phyloP scores from a whole-genome alignment of 2,113 vertebrate genomes.

The Epinephelus fuscoguttatus region DNA sequence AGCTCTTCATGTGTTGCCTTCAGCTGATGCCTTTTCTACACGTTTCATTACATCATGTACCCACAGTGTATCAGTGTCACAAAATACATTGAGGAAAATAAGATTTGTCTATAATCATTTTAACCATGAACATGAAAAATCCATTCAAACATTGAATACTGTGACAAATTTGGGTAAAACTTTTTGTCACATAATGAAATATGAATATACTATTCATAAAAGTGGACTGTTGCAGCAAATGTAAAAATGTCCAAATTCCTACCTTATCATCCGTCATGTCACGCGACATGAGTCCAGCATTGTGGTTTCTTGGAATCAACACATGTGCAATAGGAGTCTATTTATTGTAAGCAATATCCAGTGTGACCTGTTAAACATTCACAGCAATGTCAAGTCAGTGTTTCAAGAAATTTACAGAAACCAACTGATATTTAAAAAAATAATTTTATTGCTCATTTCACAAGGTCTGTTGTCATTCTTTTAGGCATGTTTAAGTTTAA shows the following conservation, averaged over 20 bases:
- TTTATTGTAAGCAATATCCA: neutral
- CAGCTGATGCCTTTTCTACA: neutral
- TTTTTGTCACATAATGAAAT: neutral
- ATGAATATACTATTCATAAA: neutral
- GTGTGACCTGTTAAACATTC: neutral
- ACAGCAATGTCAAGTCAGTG: neutral
- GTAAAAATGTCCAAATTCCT: neutral
- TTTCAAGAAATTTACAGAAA: neutral
- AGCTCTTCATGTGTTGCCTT: neutral
- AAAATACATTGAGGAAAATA: neutral
- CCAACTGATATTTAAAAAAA: neutral
- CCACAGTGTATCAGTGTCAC: neutral
- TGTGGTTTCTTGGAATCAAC: neutral
- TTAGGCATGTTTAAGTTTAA: conserved; percentile 76
- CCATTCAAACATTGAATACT: neutral
- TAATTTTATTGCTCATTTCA: conserved; percentile 15
- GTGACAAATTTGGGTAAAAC: neutral
- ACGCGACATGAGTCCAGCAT: neutral
- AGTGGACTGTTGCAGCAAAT: neutral
- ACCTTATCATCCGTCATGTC: neutral
- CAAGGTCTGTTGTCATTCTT: conserved; percentile 3
- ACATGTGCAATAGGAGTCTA: neutral
- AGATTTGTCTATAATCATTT: neutral
- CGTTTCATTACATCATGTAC: neutral
- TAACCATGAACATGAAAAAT: neutral